Conservation (phyloP, 2,113 vertebrate genomes). For the Litocranius walleri region DNA sequence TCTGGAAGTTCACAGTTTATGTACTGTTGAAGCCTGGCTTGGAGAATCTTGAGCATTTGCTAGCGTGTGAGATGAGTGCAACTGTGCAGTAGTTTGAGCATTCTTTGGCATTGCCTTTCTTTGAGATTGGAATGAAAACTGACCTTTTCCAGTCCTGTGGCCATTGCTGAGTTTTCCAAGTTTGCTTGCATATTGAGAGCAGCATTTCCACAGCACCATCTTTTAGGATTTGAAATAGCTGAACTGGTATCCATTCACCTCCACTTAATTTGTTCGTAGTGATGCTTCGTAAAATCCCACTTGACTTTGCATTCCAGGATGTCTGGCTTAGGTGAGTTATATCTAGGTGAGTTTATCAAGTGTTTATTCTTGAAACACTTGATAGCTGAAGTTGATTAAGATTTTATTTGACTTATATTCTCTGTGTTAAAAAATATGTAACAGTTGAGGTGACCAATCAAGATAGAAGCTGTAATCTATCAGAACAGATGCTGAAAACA, state of each 20-base stretch:
- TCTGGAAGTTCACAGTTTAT: not conserved
- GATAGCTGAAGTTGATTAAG: not conserved
- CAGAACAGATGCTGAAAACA: not conserved
- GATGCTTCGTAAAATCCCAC: not conserved
- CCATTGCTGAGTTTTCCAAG: not conserved
- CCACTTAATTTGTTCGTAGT: not conserved
- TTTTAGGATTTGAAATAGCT: not conserved
- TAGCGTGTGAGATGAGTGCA: not conserved
- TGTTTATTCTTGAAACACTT: conserved; percentile 3
- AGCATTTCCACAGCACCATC: not conserved
- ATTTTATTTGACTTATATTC: not conserved
- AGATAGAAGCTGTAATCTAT: not conserved
- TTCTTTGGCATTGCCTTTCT: not conserved
- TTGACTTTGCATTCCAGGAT: not conserved
- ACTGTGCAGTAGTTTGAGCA: not conserved
- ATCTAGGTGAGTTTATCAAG: not conserved
- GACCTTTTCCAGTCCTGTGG: not conserved
- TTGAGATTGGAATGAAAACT: not conserved
- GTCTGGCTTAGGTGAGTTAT: not conserved
- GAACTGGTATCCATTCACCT: not conserved
- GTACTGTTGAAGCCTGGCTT: not conserved
- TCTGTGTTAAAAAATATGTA: not conserved
- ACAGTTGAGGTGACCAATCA: not conserved
- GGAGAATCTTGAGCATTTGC: not conserved
- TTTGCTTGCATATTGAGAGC: not conserved